A percentile compares a stretch with the other conserved stretches of the same genome.
Evolutionary conservation across 2,888 invertebrate species (phyloP).

Genomic region (Catotricha subobsoleta): DNA sequence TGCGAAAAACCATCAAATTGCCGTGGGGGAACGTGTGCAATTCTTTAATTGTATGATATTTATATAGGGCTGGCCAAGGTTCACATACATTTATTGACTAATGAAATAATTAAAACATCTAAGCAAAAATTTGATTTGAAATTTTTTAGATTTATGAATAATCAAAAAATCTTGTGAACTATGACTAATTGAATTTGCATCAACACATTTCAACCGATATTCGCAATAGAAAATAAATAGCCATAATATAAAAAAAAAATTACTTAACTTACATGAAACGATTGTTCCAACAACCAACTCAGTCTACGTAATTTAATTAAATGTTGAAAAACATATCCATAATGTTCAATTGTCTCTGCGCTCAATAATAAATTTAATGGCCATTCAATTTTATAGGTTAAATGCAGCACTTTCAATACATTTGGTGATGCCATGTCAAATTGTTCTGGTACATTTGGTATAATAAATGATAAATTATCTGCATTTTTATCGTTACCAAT

Average conservation of each 20-base stretch:
- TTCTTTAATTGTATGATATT: too few species aligned
- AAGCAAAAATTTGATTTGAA: too few species aligned
- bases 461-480: constrained; percentile 42
- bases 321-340: constrained; percentile 57
- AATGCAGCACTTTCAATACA: constrained; percentile 45
- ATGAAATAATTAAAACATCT: too few species aligned
- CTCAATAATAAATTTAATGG: constrained; percentile 62
- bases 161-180: too few species aligned
- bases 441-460: constrained; percentile 39
- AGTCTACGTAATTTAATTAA: constrained; percentile 55
- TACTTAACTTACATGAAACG: constrained; percentile 35
- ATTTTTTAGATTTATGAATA: too few species aligned
- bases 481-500: constrained; percentile 42
- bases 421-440: constrained; percentile 47
- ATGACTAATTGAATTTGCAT: too few species aligned
- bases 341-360: constrained; percentile 47
- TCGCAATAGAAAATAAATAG: too few species aligned
- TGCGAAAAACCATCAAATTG: too few species aligned
- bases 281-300: constrained; percentile 55
- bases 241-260: not conserved
- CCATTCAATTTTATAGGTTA: constrained; percentile 56
- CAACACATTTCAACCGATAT: too few species aligned
- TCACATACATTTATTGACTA: too few species aligned
- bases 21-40: too few species aligned
- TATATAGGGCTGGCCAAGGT: too few species aligned